These are phyloP conservation scores for Podotricha telesiphe DNA, from an alignment of 2,888 invertebrate genomes.

Conservation along the genomic window DNA sequence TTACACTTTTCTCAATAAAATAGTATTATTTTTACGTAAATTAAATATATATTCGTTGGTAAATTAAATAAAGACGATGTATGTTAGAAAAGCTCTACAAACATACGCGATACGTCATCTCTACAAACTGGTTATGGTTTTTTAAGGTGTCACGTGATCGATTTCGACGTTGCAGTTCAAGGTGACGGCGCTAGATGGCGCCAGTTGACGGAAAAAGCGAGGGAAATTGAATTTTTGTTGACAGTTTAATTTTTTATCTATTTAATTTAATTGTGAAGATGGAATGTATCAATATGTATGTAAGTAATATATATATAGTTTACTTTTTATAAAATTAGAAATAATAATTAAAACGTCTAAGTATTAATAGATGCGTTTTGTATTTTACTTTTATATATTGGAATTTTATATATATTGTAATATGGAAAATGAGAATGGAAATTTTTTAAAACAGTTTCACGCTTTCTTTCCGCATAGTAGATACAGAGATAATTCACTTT, in stretches of 20 bases:
- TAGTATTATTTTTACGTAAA: slow-evolving; percentile 23
- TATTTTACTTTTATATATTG: too few species aligned
- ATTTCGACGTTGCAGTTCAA: slow-evolving; percentile 53
- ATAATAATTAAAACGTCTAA: too few species aligned
- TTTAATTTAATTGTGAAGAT: background rate
- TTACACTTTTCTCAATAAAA: slow-evolving; percentile 18
- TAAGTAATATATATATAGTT: too few species aligned
- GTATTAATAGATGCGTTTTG: too few species aligned
- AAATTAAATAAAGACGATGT: slow-evolving; percentile 47
- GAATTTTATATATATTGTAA: too few species aligned
- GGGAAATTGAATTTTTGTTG: slow-evolving; percentile 52
- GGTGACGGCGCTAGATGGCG: slow-evolving; percentile 60
- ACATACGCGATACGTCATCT: slow-evolving; percentile 72
- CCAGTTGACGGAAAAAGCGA: slow-evolving; percentile 32
- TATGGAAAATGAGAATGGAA: too few species aligned
- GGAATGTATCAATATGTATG: too few species aligned
- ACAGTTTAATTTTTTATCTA: background rate
- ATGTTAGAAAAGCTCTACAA: slow-evolving; percentile 60
- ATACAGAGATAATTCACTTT: too few species aligned
- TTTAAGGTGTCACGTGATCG: slow-evolving; percentile 69
- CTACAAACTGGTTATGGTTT: slow-evolving; percentile 71
- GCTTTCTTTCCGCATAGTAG: too few species aligned
- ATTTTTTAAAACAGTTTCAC: too few species aligned
- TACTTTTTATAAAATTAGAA: too few species aligned
- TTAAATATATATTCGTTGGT: slow-evolving; percentile 33